phyloP scores from a whole-genome alignment of 2,888 invertebrate genomes.

The Malacosoma neustria region DNA sequence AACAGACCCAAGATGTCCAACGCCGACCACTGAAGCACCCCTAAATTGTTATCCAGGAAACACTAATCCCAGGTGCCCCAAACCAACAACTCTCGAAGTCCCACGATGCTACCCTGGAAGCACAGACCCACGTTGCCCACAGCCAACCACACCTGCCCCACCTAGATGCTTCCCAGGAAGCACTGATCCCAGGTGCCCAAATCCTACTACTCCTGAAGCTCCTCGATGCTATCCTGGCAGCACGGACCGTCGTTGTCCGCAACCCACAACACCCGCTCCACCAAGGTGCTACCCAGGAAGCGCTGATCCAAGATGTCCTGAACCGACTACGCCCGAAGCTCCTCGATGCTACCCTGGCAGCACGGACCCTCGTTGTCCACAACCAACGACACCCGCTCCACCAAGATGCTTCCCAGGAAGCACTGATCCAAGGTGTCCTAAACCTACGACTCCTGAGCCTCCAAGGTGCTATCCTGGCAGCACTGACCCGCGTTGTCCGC shows the following conservation, averaged over 20 bases:
- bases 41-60: slow-evolving; percentile 25
- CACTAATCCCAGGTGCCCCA: slow-evolving; percentile 27
- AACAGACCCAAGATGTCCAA: slow-evolving; percentile 22
- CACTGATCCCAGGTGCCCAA: slow-evolving; percentile 18
- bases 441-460: slow-evolving; percentile 27
- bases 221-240: slow-evolving; percentile 25
- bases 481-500: slow-evolving; percentile 23
- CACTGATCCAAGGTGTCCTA: slow-evolving; percentile 27
- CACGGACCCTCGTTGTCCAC: slow-evolving; percentile 26
- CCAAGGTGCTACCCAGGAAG: slow-evolving; percentile 27
- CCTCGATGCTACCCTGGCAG: slow-evolving; percentile 35
- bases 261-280: slow-evolving; percentile 18
- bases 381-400: slow-evolving; percentile 21
- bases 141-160: slow-evolving; percentile 14
- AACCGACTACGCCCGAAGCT: slow-evolving; percentile 11
- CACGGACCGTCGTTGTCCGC: slow-evolving; percentile 23
- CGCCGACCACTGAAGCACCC: slow-evolving; percentile 25
- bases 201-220: slow-evolving; percentile 11
- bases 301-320: slow-evolving; percentile 18
- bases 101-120: slow-evolving; percentile 36
- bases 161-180: slow-evolving; percentile 11
- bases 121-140: slow-evolving; percentile 26
- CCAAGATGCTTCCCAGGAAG: slow-evolving; percentile 34
- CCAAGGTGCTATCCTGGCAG: slow-evolving; percentile 22
- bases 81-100: slow-evolving; percentile 24